Base-by-base conservation (phyloP, 2,113 vertebrate genomes). In the Marmota flaviventris region DNA sequence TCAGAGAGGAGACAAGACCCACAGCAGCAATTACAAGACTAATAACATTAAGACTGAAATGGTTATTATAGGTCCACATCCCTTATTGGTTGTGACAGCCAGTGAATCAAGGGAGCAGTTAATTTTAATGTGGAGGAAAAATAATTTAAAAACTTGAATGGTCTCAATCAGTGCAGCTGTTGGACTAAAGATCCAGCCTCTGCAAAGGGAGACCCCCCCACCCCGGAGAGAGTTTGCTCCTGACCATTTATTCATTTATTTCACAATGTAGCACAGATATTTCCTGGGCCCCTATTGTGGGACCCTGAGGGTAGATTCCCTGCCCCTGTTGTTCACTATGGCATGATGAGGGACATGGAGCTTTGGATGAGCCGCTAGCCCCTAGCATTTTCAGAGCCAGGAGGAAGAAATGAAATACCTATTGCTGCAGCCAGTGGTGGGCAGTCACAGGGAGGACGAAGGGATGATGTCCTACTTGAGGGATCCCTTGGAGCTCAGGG, bases 1-100 rank as follows among this genome's bases (percentile, higher is more conserved):
- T 34, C 93, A 83, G 67, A 96, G 93, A 89, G 65, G 81, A 97
- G 91, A 89, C 91, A 72, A 90, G 89, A 86, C 96, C 93, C 67
- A 96, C 2, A 93, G 51, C 29, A n/a, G 76, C 61, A 65, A 97
- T 97, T 87, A 76, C 37, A 1, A 6, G 45, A 81, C 95, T 70
- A 85, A 93, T 75, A 91, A 95, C 58, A 63, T 77, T 56, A 97
- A 97, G 79, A 65, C 92, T 75, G 96, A 72, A 90, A 91, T 73
- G 93, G 58, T 0, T n/a, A 83, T 97, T 91, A 95, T 34, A 29
- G 39, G 58, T 63, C 70, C 75, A 79, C 24, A 87, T 87, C 78
- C 1, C 88, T 14, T 95, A 75, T 94, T 95, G 86, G 45, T 91
- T 88, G 73, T 82, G 97, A 95, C 5, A 20, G n/a, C 89, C 88